Conservation (phyloP, 2,113 vertebrate genomes). For the Bubo bubo region DNA sequence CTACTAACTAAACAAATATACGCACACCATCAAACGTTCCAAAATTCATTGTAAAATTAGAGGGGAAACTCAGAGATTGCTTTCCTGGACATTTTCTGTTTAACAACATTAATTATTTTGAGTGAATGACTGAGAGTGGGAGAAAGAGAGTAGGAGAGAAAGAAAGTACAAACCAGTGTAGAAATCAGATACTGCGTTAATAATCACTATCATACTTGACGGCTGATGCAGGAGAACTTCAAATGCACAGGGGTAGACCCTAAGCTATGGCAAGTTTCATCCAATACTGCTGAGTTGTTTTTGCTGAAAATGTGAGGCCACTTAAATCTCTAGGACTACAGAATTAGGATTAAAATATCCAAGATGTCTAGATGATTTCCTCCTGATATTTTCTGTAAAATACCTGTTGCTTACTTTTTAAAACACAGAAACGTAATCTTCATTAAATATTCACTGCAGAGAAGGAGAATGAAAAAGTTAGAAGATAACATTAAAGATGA, state of each 20-base stretch:
- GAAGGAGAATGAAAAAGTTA: neutral
- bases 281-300: rapidly evolving
- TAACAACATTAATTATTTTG: neutral
- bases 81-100: neutral
- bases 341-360: neutral
- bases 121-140: neutral
- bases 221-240: neutral
- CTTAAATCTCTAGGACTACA: neutral
- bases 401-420: neutral
- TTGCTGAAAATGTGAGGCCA: neutral
- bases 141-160: neutral
- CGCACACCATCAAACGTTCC: neutral
- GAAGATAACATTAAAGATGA: neutral
- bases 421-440: neutral
- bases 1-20: neutral
- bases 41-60: neutral
- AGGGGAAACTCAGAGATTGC: neutral
- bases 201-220: neutral
- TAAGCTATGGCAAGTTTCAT: neutral
- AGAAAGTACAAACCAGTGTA: neutral
- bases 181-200: neutral
- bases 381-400: neutral
- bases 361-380: neutral
- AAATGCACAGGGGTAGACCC: neutral
- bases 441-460: neutral